Evolutionary conservation across 2,888 invertebrate genomes (phyloP).

Genomic region (Chironomus tentans): DNA sequence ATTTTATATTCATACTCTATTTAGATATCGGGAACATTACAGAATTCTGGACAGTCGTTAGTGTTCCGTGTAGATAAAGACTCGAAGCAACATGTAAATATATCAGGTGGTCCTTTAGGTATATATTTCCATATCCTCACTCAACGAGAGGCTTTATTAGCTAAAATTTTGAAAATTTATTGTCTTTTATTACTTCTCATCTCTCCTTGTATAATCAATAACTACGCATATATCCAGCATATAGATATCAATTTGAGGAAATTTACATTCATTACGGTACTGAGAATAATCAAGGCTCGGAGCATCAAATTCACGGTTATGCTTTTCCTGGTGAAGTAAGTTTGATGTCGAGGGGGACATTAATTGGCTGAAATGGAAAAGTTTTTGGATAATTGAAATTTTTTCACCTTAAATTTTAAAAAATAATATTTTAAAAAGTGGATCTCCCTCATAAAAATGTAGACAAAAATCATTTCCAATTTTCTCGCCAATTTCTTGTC

Average conservation of each 20-base stretch:
- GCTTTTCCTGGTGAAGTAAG: constrained; percentile 96
- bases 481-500: background rate
- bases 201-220: too few relatives aligned
- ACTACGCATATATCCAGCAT: constrained; percentile 46
- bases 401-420: too few relatives aligned
- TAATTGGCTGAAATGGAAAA: too few relatives aligned
- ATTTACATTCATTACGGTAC: constrained; percentile 93
- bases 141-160: too few relatives aligned
- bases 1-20: background rate
- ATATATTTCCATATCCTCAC: too few relatives aligned
- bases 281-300: constrained; percentile 84
- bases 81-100: constrained; percentile 84
- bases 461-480: background rate
- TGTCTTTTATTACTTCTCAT: too few relatives aligned
- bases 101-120: constrained; percentile 83
- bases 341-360: constrained; percentile 27
- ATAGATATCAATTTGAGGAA: constrained; percentile 90
- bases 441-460: too few relatives aligned
- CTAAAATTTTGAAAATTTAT: too few relatives aligned
- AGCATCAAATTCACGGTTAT: constrained; percentile 90
- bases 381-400: background rate
- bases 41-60: constrained; percentile 90
- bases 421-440: too few relatives aligned
- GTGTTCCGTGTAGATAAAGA: constrained; percentile 87
- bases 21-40: constrained; percentile 77